Evolutionary conservation across 2,888 invertebrate species (phyloP).

Genomic region (Archips xylosteana): DNA sequence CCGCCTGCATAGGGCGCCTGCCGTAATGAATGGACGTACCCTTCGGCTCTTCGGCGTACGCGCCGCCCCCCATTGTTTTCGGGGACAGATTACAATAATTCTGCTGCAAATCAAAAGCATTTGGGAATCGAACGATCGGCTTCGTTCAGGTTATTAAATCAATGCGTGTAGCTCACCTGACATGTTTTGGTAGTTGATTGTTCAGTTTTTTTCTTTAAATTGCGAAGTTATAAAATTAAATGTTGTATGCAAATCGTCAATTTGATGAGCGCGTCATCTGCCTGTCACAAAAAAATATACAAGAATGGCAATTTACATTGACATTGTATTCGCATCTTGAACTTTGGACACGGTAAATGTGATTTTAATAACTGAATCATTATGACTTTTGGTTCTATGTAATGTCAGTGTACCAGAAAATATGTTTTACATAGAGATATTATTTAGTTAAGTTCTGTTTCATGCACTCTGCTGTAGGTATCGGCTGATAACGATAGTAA

Average conservation of each 20-base stretch:
- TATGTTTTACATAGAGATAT: too few species aligned
- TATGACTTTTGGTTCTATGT: conserved; percentile 2
- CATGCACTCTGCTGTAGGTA: too few species aligned
- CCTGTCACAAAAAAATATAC: conserved; percentile 4
- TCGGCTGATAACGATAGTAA: too few species aligned
- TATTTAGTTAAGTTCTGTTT: too few species aligned
- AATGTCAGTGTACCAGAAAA: background rate
- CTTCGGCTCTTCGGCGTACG: conserved; percentile 49
- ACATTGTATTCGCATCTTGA: conserved; percentile 6
- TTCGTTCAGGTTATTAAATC: conserved; percentile 75
- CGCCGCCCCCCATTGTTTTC: conserved; percentile 83
- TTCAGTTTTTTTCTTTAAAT: conserved; percentile 36
- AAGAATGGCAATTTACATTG: conserved; percentile 6
- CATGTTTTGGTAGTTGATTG: conserved; percentile 54
- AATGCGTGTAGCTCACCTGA: conserved; percentile 54
- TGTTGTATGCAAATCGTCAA: conserved; percentile 29
- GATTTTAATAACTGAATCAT: conserved; percentile 1
- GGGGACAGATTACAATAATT: conserved; percentile 80
- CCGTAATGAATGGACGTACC: conserved; percentile 59
- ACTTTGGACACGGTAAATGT: conserved; percentile 7
- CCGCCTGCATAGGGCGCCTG: conserved; percentile 44
- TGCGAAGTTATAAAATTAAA: conserved; percentile 28
- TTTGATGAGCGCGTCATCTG: conserved; percentile 12
- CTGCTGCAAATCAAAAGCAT: conserved; percentile 81
- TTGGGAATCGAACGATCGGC: conserved; percentile 79